Evolutionary conservation across 2,113 vertebrate species (phyloP).

Genomic region (Australoheros scitulus): DNA sequence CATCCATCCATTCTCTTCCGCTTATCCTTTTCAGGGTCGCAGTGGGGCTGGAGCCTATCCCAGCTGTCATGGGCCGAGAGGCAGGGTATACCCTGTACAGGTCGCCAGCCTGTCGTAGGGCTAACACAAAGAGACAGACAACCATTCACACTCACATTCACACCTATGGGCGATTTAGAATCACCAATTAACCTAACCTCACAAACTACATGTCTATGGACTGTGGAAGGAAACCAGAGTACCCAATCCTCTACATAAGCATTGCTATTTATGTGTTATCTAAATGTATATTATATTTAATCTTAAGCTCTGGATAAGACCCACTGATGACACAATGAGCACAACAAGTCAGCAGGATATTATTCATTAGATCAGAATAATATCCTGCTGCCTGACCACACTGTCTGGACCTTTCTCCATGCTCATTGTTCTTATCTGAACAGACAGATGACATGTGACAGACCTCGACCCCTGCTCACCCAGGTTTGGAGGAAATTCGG

Average conservation of each 20-base stretch:
- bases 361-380: slow-evolving; percentile 5
- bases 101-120: no score
- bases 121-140: no score
- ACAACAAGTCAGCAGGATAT: not conserved
- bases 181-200: no score
- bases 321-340: not conserved
- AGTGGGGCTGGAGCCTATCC: no score
- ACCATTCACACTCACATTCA: no score
- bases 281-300: not conserved
- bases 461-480: slow-evolving; percentile 29
- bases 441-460: slow-evolving; percentile 54
- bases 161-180: no score
- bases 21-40: no score
- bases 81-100: no score
- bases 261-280: not conserved
- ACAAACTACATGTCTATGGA: no score
- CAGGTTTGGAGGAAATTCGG: slow-evolving; percentile 6
- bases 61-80: no score
- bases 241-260: not conserved
- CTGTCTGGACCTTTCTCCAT: not conserved
- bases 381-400: slow-evolving; percentile 17
- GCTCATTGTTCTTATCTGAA: slow-evolving; percentile 35
- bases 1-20: no score
- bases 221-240: no score
- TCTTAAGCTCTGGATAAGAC: not conserved